Conservation (phyloP, 2,888 invertebrate genomes). For the Punctoribates punctum region DNA sequence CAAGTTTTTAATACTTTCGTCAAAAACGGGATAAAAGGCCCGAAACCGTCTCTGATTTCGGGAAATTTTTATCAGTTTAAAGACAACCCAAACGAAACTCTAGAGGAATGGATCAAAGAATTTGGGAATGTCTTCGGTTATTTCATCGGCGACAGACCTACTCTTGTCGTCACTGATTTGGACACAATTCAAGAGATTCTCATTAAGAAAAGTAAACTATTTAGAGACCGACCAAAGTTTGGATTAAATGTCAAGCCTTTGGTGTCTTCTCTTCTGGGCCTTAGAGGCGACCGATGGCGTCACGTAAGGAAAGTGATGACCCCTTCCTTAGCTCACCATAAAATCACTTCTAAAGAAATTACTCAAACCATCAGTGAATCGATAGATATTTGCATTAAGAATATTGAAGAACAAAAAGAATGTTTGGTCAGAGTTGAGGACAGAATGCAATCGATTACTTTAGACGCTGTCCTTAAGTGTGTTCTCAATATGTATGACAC, state of each 20-base stretch:
- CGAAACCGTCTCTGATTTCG: slow-evolving; percentile 31
- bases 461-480: slow-evolving; percentile 58
- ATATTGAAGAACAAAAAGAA: background rate
- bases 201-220: background rate
- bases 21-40: slow-evolving; percentile 29
- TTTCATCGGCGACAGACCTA: slow-evolving; percentile 39
- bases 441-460: slow-evolving; percentile 56
- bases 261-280: slow-evolving; percentile 27
- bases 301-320: slow-evolving; percentile 37
- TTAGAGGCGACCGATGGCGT: slow-evolving; percentile 40
- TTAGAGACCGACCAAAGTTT: slow-evolving; percentile 35
- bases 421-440: slow-evolving; percentile 54
- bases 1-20: background rate
- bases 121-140: slow-evolving; percentile 44
- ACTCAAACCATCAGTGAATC: background rate
- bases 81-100: slow-evolving; percentile 19
- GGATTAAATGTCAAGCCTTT: slow-evolving; percentile 16
- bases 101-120: slow-evolving; percentile 41
- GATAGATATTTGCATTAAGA: background rate
- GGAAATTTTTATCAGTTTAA: slow-evolving; percentile 36
- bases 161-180: slow-evolving; percentile 39
- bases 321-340: slow-evolving; percentile 39
- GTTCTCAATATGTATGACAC: slow-evolving; percentile 55
- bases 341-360: background rate
- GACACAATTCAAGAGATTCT: slow-evolving; percentile 33